phyloP scores from a whole-genome alignment of 2,113 vertebrate species.

The Cariama cristata region DNA sequence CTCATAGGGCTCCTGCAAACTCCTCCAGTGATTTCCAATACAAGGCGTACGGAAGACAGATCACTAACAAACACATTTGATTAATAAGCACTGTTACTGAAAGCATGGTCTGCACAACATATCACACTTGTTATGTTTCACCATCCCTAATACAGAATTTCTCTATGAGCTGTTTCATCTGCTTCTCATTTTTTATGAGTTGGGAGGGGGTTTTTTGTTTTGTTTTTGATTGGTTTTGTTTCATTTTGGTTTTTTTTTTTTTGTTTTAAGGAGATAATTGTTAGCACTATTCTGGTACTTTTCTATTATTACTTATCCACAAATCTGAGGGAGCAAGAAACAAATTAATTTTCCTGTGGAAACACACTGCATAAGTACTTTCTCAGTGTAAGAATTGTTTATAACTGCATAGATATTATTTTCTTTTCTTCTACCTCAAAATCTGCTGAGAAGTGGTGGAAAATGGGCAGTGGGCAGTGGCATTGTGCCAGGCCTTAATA shows the following conservation, averaged over 20 bases:
- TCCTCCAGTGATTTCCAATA: background rate
- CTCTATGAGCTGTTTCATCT: background rate
- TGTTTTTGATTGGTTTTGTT: background rate
- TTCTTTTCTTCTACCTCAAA: background rate
- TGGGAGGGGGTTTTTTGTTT: fast-evolving
- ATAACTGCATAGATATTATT: background rate
- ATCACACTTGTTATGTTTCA: background rate
- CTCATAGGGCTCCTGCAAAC: background rate
- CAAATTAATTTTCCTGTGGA: background rate
- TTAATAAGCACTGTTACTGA: background rate
- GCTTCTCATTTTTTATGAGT: background rate
- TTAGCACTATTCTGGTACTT: background rate
- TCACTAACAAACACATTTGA: background rate
- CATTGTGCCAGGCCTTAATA: background rate
- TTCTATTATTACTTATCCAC: background rate
- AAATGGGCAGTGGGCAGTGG: background rate
- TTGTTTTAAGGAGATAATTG: background rate
- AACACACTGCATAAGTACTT: background rate
- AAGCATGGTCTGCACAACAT: background rate
- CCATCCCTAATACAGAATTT: background rate
- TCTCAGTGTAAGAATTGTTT: background rate
- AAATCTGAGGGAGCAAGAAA: background rate
- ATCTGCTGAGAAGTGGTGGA: background rate
- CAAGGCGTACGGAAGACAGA: background rate
- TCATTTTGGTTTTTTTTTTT: background rate